Conservation (phyloP, 2,113 vertebrate species). For the Carettochelys insculpta region DNA sequence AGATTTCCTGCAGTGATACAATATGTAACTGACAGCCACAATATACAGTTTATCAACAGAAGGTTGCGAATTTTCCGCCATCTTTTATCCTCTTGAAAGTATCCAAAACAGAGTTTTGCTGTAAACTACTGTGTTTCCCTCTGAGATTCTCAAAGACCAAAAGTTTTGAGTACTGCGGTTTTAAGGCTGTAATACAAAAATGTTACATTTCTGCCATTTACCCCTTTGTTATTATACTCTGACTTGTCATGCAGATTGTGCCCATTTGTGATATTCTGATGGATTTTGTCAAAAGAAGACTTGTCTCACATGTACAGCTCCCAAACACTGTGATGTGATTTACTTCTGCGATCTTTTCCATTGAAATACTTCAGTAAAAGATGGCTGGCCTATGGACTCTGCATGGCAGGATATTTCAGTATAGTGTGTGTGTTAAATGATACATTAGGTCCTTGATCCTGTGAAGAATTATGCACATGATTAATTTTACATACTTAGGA, state of each 20-base stretch:
- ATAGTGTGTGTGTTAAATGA: neutral
- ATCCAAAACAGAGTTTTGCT: neutral
- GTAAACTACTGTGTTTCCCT: neutral
- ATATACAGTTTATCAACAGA: slow-evolving; percentile 8
- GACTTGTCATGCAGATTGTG: neutral
- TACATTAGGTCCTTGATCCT: neutral
- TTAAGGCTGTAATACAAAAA: neutral
- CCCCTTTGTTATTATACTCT: neutral
- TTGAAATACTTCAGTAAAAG: neutral
- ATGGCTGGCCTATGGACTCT: neutral
- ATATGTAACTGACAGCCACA: neutral
- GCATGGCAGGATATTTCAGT: neutral
- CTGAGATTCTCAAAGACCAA: neutral
- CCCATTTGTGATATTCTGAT: neutral
- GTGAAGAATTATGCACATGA: neutral
- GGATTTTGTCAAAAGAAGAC: neutral
- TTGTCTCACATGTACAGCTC: neutral
- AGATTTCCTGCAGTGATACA: neutral
- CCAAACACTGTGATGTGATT: neutral
- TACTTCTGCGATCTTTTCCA: neutral
- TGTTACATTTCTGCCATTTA: neutral
- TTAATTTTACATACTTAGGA: neutral
- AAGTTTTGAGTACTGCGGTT: neutral
- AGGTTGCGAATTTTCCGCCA: neutral
- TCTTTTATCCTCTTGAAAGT: neutral